Base-by-base conservation (phyloP, 2,888 invertebrate genomes). In the Chloroclysta siterata region DNA sequence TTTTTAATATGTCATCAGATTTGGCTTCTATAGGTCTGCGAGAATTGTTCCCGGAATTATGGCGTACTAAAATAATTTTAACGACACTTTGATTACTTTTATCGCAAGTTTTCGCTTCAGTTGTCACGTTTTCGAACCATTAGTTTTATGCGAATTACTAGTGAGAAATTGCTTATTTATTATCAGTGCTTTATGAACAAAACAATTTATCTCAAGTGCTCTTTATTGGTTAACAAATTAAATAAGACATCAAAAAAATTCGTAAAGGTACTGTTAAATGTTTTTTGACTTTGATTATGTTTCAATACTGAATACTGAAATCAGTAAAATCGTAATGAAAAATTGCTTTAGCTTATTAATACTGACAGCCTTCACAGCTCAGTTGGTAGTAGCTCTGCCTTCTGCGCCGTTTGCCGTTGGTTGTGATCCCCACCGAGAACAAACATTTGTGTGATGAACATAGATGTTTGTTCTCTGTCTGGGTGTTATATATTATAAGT, bases 21-120 rank as follows among this genome's bases (percentile, higher is more conserved):
- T 69, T 67, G 65, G 68, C 68, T 50, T 66, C 67, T 60, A 61
- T 65, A 59, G 54, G 70, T 69, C 66, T 61, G 65, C 75, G 73
- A 77, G 76, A 75, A 81, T 80, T 78, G 80, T 77, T 78, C 77
- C 72, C 69, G 73, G 74, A 82, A 84, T 84, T 84, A 83, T 77
- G 78, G 77, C 79, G 77, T 80, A 84, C 83, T 90, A 87, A 89
- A 90, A 88, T 88, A 89, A 89, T 90, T 89, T 82, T 91, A 91
- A 93, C 86, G 90, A 88, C 87, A 85, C 80, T 92, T 91, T 91
- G 89, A 92, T 91, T 89, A 91, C 89, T 91, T 91, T 92, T 93
- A 93, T 93, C 92, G 86, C 84, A 81, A 81, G 84, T 89, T 90
- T 84, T 87, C 92, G 86, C 87, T 89, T 89, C 84, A 90, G 83